phyloP scores from a whole-genome alignment of 2,888 invertebrate species.

The Melipona bicolor region DNA sequence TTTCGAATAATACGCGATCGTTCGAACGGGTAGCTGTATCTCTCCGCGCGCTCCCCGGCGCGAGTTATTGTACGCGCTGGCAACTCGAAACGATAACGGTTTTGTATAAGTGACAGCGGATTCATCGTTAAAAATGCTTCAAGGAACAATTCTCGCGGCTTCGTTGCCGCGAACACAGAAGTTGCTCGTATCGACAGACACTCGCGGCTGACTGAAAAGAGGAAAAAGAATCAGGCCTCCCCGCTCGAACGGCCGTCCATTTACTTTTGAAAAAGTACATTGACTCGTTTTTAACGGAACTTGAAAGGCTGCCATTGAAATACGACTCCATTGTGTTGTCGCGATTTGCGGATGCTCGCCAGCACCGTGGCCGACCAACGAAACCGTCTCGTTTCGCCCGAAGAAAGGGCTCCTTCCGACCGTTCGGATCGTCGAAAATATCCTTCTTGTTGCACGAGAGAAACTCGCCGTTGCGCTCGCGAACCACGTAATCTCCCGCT shows the following conservation, averaged over 20 bases:
- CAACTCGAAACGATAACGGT: not conserved
- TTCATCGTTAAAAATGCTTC: conserved; percentile 22
- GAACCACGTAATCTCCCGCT: not conserved
- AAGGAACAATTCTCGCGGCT: conserved; percentile 30
- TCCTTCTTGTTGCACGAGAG: conserved; percentile 7
- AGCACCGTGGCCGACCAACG: not conserved
- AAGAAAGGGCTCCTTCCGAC: conserved; percentile 22
- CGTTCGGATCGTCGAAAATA: conserved; percentile 11
- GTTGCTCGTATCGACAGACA: conserved; percentile 40
- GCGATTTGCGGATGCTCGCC: conserved; percentile 33
- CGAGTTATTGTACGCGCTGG: not conserved
- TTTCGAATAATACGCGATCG: not conserved
- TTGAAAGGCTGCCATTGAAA: conserved; percentile 53
- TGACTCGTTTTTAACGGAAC: conserved; percentile 51
- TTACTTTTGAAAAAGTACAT: conserved; percentile 48
- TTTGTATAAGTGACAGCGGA: conserved; percentile 21
- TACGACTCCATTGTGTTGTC: conserved; percentile 48
- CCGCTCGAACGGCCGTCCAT: conserved; percentile 23
- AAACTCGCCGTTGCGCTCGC: not conserved
- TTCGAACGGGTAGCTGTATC: not conserved
- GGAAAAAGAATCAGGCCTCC: conserved; percentile 31
- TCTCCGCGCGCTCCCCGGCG: too few species aligned
- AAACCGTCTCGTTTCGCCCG: conserved; percentile 18
- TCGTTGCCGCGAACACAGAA: conserved; percentile 32
- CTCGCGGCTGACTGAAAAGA: conserved; percentile 1